Evolutionary conservation across 2,797 vertebrate genomes (phyloP), one percentile per base, ranked within the genome.

Genomic region (Podarcis lilfordi): DNA sequence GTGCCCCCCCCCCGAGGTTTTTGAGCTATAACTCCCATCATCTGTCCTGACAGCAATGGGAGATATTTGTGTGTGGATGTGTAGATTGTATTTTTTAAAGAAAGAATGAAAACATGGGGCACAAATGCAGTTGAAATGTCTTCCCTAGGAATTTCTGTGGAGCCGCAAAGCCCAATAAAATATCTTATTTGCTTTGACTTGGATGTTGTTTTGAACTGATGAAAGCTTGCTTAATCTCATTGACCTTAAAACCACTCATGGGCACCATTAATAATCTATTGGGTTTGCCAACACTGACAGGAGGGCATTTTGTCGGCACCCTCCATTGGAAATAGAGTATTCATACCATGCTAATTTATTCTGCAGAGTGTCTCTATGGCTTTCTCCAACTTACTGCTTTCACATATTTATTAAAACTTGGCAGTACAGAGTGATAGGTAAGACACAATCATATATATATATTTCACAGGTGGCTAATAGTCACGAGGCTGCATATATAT

Each of bases 331-430:
- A 77, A 86, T 76, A 35, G 61, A 2, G 43, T 27, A 86, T 66
- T 5, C 86, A 79, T 88, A 88, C n/a, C 35, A 74, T 15, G 88
- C 10, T 89, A 92, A 93, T 91, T 89, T 80, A 55, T 59, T 79
- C 79, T 89, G 1, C 43, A 82, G 8, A 79, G 50, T 75, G 45
- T 35, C 77, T 91, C 81, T 66, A 88, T 93, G 85, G 84, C 87
- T 92, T 83, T 43, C 50, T 55, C 40, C 59, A 88, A 21, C 86
- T 92, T 86, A 17, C 37, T 91, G 64, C 86, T 76, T 35, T 79
- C 66, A 84, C n/a, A 7, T 83, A 87, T 88, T 91, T 90, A 91
- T 89, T 93, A 93, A 89, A 90, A 6, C 85, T 88, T 75, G 79
- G 43, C 23, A 84, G 23, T 15, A 29, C 55, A 80, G 66, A 89